Evolutionary conservation across 2,113 vertebrate species (phyloP).

Genomic region (Pholis gunnellus): DNA sequence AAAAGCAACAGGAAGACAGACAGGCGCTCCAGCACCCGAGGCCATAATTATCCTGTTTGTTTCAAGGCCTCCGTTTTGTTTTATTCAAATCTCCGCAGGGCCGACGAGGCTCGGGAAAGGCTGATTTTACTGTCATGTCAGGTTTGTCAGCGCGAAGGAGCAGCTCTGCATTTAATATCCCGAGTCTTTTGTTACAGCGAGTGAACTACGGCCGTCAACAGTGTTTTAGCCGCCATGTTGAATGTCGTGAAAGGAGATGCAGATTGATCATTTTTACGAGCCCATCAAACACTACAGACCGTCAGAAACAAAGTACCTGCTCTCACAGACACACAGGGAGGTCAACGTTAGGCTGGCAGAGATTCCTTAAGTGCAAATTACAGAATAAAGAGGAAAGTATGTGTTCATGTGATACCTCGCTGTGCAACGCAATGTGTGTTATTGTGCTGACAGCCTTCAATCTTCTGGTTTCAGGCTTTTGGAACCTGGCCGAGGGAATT

Average conservation of each 20-base stretch:
- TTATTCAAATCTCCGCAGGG: constrained; percentile 77
- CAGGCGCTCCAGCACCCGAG: constrained; percentile 56
- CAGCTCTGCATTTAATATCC: constrained; percentile 61
- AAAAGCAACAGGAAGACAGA: constrained; percentile 62
- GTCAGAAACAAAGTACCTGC: background rate
- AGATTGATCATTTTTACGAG: constrained; percentile 10
- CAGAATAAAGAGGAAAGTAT: background rate
- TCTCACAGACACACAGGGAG: background rate
- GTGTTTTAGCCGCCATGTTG: constrained; percentile 5
- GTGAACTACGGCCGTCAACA: background rate
- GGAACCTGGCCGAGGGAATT: background rate
- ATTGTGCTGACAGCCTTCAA: background rate
- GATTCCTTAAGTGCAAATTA: background rate
- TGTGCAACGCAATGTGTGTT: too few relatives aligned
- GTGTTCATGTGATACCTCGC: background rate
- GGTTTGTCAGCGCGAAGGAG: constrained; percentile 70
- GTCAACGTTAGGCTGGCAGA: background rate
- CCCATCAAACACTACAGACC: background rate
- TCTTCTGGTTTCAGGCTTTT: background rate
- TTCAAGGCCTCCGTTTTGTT: constrained; percentile 73
- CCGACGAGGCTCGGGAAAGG: constrained; percentile 64
- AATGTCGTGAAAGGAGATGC: constrained; percentile 33
- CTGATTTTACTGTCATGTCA: constrained; percentile 77
- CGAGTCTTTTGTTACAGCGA: constrained; percentile 42
- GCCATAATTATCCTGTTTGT: constrained; percentile 83